Conservation (phyloP, 2,888 invertebrate genomes). For the Chloromyia formosa region DNA sequence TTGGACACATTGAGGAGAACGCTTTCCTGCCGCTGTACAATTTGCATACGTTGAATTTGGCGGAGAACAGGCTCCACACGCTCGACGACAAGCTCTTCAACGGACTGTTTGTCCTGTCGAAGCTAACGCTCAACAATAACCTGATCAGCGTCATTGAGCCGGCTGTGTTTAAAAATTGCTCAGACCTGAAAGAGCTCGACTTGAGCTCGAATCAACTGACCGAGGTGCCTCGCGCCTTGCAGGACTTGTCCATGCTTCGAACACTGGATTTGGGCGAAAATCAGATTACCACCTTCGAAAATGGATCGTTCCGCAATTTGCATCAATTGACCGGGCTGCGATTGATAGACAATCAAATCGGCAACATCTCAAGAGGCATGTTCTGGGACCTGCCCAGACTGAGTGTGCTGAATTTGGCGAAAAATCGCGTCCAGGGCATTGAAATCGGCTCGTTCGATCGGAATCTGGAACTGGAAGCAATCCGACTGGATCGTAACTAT, state of each 20-base stretch:
- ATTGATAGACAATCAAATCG: slow-evolving; percentile 89
- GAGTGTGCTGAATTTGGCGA: slow-evolving; percentile 87
- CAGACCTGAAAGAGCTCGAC: slow-evolving; percentile 88
- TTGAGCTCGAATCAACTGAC: slow-evolving; percentile 86
- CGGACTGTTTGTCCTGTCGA: slow-evolving; percentile 83
- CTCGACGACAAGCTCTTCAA: slow-evolving; percentile 84
- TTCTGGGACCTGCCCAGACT: slow-evolving; percentile 85
- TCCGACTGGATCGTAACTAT: slow-evolving; percentile 88
- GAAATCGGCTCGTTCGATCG: slow-evolving; percentile 86
- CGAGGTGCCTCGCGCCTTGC: slow-evolving; percentile 83
- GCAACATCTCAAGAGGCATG: slow-evolving; percentile 85
- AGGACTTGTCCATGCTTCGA: slow-evolving; percentile 83
- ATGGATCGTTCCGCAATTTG: slow-evolving; percentile 84
- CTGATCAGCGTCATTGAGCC: slow-evolving; percentile 80
- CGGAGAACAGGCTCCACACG: slow-evolving; percentile 85
- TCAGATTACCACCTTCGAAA: slow-evolving; percentile 82
- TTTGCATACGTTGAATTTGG: slow-evolving; percentile 86
- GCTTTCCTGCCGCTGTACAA: slow-evolving; percentile 89
- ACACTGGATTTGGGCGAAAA: slow-evolving; percentile 93
- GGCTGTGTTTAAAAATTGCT: slow-evolving; percentile 87
- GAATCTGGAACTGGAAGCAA: slow-evolving; percentile 83
- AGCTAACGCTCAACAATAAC: slow-evolving; percentile 87
- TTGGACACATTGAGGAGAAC: slow-evolving; percentile 88
- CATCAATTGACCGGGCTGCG: slow-evolving; percentile 87
- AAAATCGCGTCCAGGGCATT: slow-evolving; percentile 87